Percentiles rank a stretch among this genome's conserved stretches.
phyloP scores from a whole-genome alignment of 2,888 invertebrate genomes.

The Aphidoletes aphidimyza region DNA sequence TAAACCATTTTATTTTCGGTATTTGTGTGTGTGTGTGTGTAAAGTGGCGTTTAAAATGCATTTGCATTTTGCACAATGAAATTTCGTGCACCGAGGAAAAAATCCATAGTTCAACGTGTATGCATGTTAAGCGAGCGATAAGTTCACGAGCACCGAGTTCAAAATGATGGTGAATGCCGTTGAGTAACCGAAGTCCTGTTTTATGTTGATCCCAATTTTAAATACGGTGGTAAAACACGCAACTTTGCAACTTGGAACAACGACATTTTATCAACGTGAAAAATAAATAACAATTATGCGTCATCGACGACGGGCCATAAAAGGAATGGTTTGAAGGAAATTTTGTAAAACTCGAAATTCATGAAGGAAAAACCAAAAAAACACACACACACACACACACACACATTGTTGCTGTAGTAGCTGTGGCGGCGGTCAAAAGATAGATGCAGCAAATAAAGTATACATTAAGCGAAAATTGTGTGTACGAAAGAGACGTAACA shows the following conservation, averaged over 20 bases:
- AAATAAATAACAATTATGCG: constrained; percentile 46
- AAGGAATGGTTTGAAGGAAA: constrained; percentile 31
- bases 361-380: not conserved
- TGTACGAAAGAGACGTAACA: not conserved
- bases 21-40: no score
- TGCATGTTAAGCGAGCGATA: not conserved
- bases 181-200: constrained; percentile 11
- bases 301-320: constrained; percentile 40
- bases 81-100: not conserved
- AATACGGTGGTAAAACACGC: constrained; percentile 4
- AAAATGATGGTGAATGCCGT: not conserved
- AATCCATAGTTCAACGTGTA: not conserved
- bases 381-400: not conserved
- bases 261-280: not conserved
- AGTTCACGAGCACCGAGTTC: constrained; percentile 36
- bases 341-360: constrained; percentile 8
- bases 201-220: constrained; percentile 29
- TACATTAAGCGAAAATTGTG: not conserved
- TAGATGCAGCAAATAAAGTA: not conserved
- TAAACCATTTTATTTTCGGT: not conserved
- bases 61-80: constrained; percentile 12
- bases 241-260: not conserved
- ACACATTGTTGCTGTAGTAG: not conserved
- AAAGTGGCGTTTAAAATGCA: not conserved
- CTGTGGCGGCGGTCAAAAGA: not conserved